phyloP scores from a whole-genome alignment of 2,113 vertebrate species.

The Odocoileus virginianus region DNA sequence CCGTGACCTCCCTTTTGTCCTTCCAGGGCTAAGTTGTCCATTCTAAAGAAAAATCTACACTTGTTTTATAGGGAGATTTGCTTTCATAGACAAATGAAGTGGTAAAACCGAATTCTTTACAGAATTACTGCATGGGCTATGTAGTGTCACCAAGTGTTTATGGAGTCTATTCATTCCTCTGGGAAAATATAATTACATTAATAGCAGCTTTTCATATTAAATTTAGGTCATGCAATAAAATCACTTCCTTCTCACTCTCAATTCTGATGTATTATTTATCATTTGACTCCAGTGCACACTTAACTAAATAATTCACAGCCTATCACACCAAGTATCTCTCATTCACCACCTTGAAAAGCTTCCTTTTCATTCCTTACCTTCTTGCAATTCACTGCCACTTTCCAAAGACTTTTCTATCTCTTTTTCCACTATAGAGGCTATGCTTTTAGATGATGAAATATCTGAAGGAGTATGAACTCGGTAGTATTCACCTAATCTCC shows the following conservation, averaged over 20 bases:
- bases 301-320: conserved; percentile 34
- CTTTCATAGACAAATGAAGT: not conserved
- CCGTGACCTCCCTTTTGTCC: not conserved
- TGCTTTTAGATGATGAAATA: conserved; percentile 25
- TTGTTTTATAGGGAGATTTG: not conserved
- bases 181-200: not conserved
- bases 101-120: not conserved
- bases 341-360: not conserved
- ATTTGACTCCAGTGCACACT: not conserved
- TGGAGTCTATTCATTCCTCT: not conserved
- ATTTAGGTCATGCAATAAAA: not conserved
- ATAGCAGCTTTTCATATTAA: not conserved
- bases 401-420: conserved; percentile 69
- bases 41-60: not conserved
- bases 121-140: not conserved
- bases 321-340: not conserved
- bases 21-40: not conserved
- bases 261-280: conserved; percentile 20
- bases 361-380: conserved; percentile 72
- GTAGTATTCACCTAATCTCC: conserved; percentile 80
- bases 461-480: conserved; percentile 68
- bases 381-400: conserved; percentile 70
- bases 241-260: not conserved
- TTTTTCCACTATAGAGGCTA: conserved; percentile 42
- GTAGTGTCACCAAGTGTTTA: not conserved